Conservation (phyloP, 2,888 invertebrate genomes). For the Rhagonycha lutea region DNA sequence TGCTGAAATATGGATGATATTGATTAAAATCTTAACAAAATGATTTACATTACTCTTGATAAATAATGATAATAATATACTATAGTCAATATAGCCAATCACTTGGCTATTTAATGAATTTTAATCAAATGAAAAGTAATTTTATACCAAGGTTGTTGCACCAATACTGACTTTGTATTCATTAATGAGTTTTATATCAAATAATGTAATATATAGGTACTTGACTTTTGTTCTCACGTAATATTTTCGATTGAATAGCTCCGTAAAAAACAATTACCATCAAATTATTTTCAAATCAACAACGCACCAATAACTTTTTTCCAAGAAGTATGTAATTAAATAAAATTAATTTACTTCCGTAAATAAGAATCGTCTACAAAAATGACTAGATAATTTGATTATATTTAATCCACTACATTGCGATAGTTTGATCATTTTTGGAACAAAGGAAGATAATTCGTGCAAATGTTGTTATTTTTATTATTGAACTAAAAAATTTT, state of each 20-base stretch:
- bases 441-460: not conserved
- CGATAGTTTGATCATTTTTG: not conserved
- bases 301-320: not conserved
- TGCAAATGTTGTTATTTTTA: not conserved
- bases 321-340: constrained; percentile 16
- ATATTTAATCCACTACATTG: not conserved
- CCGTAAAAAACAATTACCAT: constrained; percentile 19
- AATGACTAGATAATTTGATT: not conserved
- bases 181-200: not conserved
- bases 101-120: not conserved
- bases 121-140: not conserved
- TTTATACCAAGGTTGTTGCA: not conserved
- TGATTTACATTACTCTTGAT: too few species aligned
- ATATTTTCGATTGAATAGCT: constrained; percentile 10
- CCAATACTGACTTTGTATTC: not conserved
- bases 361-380: not conserved
- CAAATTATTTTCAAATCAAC: constrained; percentile 19
- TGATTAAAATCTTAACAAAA: too few species aligned
- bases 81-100: too few species aligned
- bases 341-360: constrained; percentile 16
- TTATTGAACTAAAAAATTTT: too few species aligned
- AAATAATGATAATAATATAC: too few species aligned
- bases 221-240: not conserved
- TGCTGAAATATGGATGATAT: too few species aligned
- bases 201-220: not conserved